A percentile compares a stretch with the other conserved stretches of the same genome.
Conservation (phyloP, 2,113 vertebrate species). For the Ailuropoda melanoleuca region DNA sequence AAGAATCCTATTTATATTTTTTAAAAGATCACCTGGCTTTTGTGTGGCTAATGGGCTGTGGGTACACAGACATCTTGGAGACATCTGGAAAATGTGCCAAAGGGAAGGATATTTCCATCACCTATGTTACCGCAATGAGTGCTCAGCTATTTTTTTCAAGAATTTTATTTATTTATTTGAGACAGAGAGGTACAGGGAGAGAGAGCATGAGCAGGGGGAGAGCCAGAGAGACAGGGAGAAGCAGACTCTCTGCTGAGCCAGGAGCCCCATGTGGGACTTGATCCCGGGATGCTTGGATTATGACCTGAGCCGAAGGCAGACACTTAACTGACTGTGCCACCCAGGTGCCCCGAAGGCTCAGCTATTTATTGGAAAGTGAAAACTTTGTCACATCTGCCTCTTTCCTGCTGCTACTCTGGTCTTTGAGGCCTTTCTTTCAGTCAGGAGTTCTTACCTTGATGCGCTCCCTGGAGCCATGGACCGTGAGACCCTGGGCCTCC, state of each 20-base stretch:
- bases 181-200: too few relatives aligned
- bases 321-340: too few relatives aligned
- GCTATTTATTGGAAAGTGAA: neutral
- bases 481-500: neutral
- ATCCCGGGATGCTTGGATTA: too few relatives aligned
- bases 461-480: neutral
- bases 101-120: neutral
- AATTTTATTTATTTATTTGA: too few relatives aligned
- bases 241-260: too few relatives aligned
- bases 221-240: too few relatives aligned
- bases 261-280: too few relatives aligned
- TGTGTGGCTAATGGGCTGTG: neutral
- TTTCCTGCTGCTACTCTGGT: neutral
- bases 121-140: neutral
- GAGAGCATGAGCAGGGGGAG: too few relatives aligned
- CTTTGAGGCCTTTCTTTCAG: neutral
- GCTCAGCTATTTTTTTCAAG: neutral
- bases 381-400: neutral
- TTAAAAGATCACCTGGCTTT: neutral
- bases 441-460: neutral
- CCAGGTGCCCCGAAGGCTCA: neutral
- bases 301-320: too few relatives aligned
- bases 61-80: neutral
- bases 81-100: neutral
- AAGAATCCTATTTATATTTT: neutral